Base-by-base conservation (phyloP, 35 echinoderm and acorn worm genomes). In the Ophioderma brevispina region DNA sequence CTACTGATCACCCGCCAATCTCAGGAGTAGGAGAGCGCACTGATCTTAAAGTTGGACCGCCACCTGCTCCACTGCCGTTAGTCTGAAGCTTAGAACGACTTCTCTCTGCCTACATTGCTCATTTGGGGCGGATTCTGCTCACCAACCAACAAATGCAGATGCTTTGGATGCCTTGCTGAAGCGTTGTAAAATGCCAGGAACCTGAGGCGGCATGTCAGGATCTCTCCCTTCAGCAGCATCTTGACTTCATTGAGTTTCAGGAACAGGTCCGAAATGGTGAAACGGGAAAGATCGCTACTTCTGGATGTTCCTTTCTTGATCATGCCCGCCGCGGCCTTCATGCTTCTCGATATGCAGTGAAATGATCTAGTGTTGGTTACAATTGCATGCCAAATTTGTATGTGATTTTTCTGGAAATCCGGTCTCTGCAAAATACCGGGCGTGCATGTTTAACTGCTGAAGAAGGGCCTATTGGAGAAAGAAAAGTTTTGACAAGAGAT, bases 221-320 rank as follows among this genome's bases (percentile, higher is more conserved):
- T n/a, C n/a, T 37, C 39, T 28, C 78, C 0, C 35, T 0, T 11
- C 1, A 17, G 32, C 81, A 19, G 19, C 59, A 19, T 43, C 13
- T 21, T 46, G 75, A n/a, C 25, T 89, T 80, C 50, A 42, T 32
- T 11, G 13, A 18, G 23, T 89, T 80, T 78, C 80, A 89, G 30
- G 77, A 35, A 31, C 33, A 80, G 10, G 50, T 92, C 17, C n/a
- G n/a, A n/a, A n/a, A n/a, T n/a, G n/a, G n/a, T 42, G 38, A 39
- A 25, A 30, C 18, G 94, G 91, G 17, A 59, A 89, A 18, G 78
- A 96, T 82, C 4, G 81, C 86, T 13, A 31, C 85, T 56, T 82
- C 25, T 96, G 91, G 91, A 23, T 93, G 35, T 87, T n/a, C n/a
- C 81, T 89, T 81, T 14, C 90, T 96, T 38, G 84, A 96, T 64